phyloP scores from a whole-genome alignment of 1,140 invertebrate species.

The Bombus cullumanus region DNA sequence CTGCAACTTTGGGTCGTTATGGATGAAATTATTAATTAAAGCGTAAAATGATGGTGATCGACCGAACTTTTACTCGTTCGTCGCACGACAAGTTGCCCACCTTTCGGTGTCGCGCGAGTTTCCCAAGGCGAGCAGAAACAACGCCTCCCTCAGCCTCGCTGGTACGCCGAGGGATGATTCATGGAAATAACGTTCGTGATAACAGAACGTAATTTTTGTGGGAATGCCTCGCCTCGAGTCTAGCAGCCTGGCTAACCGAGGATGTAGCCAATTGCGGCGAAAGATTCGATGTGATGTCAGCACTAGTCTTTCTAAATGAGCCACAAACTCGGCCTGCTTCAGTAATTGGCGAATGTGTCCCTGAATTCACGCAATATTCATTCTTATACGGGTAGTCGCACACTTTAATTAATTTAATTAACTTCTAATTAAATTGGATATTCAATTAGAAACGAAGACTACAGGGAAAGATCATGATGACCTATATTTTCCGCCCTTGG shows the following conservation, averaged over 20 bases:
- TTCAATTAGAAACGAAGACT: too few species aligned
- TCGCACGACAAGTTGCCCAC: conserved; percentile 11
- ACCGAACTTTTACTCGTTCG: background rate
- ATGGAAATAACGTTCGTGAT: conserved; percentile 50
- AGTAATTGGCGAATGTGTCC: conserved; percentile 76
- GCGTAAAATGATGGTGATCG: background rate
- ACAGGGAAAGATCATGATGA: too few species aligned
- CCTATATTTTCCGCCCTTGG: too few species aligned
- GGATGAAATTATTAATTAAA: conserved; percentile 18
- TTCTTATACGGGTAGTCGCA: background rate
- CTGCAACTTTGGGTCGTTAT: background rate
- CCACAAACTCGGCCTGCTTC: conserved; percentile 80
- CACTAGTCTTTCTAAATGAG: conserved; percentile 72
- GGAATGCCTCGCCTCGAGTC: conserved; percentile 55
- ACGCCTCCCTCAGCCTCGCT: conserved; percentile 31
- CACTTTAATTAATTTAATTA: too few species aligned
- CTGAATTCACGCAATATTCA: conserved; percentile 51
- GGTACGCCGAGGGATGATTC: conserved; percentile 38
- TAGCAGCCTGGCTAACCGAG: conserved; percentile 36
- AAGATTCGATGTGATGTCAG: conserved; percentile 66
- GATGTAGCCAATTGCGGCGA: conserved; percentile 55
- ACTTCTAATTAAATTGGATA: too few species aligned
- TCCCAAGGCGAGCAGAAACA: conserved; percentile 43
- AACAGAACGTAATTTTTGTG: conserved; percentile 56
- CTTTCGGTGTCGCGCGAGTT: background rate